Evolutionary conservation across 2,113 vertebrate genomes (phyloP).

Genomic region (Pteropus alecto): DNA sequence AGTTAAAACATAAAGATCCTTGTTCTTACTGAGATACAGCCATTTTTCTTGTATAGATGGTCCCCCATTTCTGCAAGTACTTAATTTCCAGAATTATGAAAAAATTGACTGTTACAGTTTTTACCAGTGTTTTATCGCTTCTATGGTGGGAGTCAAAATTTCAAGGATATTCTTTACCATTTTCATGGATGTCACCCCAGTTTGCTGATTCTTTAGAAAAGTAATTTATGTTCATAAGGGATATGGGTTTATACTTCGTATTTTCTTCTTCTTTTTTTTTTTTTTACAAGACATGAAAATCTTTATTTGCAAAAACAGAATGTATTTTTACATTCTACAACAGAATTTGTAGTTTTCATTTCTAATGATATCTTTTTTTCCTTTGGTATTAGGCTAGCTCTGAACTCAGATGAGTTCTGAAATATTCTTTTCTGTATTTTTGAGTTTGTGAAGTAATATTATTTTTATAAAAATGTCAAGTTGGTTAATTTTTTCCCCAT

Average conservation of each 20-base stretch:
- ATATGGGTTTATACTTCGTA: not conserved
- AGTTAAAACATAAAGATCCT: not conserved
- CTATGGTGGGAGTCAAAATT: not conserved
- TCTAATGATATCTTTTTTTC: not conserved
- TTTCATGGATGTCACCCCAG: not conserved
- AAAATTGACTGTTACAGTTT: not conserved
- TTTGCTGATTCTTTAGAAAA: not conserved
- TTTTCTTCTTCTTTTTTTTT: too few species aligned
- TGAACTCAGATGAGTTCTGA: not conserved
- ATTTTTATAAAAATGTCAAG: too few species aligned
- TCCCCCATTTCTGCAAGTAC: not conserved
- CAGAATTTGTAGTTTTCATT: conserved; percentile 39
- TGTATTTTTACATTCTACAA: conserved; percentile 77
- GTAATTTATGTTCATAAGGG: not conserved
- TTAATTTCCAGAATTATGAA: not conserved
- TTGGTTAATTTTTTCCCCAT: not conserved
- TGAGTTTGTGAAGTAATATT: not conserved
- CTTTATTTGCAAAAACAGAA: conserved; percentile 71
- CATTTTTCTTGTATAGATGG: not conserved
- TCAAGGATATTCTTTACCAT: not conserved
- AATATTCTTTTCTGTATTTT: not conserved
- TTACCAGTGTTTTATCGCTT: not conserved
- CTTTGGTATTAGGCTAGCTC: not conserved
- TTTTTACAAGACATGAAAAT: conserved; percentile 68
- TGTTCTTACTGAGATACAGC: not conserved